Conservation (phyloP, 2,888 invertebrate species). For the Melitaea athalia region DNA sequence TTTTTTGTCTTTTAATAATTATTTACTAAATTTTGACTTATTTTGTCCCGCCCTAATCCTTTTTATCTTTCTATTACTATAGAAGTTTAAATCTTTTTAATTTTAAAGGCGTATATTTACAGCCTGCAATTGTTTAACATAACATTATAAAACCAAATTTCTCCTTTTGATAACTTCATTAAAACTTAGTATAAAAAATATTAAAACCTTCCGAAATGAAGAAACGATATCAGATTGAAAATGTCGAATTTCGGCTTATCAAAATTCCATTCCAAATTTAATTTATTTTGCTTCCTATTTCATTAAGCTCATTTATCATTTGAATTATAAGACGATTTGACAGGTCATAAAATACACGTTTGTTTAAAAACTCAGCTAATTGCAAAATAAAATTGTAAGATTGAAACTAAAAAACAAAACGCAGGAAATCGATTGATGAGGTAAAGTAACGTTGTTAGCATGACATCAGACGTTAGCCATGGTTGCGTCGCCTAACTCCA, state of each 20-base stretch:
- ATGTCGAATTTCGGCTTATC: background rate
- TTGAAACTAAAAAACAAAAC: conserved; percentile 30
- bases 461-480: conserved; percentile 65
- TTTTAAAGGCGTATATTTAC: too few relatives aligned
- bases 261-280: conserved; percentile 18
- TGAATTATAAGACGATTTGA: conserved; percentile 25
- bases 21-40: too few relatives aligned
- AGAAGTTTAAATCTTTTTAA: too few relatives aligned
- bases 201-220: background rate
- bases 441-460: conserved; percentile 53
- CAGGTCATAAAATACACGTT: conserved; percentile 27
- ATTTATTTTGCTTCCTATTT: conserved; percentile 22
- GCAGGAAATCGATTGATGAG: conserved; percentile 45
- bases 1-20: too few relatives aligned
- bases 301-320: conserved; percentile 32
- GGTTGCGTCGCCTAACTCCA: conserved; percentile 43
- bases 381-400: background rate
- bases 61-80: too few relatives aligned
- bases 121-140: too few relatives aligned
- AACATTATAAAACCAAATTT: too few relatives aligned
- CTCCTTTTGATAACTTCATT: too few relatives aligned
- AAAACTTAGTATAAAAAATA: background rate
- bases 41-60: too few relatives aligned
- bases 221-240: background rate
- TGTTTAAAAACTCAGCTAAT: conserved; percentile 7